A percentile compares a stretch with the other conserved stretches of the same genome.
These are phyloP conservation scores for Helicoverpa assulta DNA, from an alignment of 2,888 invertebrate genomes.

Conservation along the genomic window DNA sequence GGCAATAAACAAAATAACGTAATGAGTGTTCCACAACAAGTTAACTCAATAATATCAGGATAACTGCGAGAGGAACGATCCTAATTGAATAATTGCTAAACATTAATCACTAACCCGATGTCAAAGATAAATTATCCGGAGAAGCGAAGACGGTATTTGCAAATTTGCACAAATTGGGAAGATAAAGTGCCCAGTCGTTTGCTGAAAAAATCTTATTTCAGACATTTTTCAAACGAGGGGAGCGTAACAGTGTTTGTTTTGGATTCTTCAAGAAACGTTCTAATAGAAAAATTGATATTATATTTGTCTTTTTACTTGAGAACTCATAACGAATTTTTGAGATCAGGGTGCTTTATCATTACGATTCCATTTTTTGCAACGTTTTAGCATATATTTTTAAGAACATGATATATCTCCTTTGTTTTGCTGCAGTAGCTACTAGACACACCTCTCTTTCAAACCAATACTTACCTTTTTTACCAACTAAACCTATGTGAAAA, in stretches of 20 bases:
- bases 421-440: too few relatives aligned
- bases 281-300: constrained; percentile 3
- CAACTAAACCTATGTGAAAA: too few relatives aligned
- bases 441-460: not conserved
- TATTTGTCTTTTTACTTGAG: constrained; percentile 12
- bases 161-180: constrained; percentile 30
- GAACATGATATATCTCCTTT: too few relatives aligned
- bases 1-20: constrained; percentile 36
- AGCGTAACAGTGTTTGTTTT: not conserved
- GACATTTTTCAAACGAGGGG: constrained; percentile 10
- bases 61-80: constrained; percentile 7
- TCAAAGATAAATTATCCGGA: constrained; percentile 41
- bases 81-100: constrained; percentile 48
- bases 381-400: too few relatives aligned
- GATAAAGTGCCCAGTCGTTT: constrained; percentile 14
- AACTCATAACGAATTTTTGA: not conserved
- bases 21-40: constrained; percentile 37
- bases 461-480: too few relatives aligned
- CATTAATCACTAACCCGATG: constrained; percentile 55
- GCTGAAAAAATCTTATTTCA: constrained; percentile 29
- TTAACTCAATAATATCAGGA: constrained; percentile 37
- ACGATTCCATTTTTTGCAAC: not conserved
- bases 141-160: constrained; percentile 19
- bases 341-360: not conserved
- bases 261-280: not conserved